A percentile compares a stretch with the other conserved stretches of the same genome.
These are phyloP conservation scores for Drosophila conformis DNA, from an alignment of 2,888 invertebrate species.

Conservation along the genomic window DNA sequence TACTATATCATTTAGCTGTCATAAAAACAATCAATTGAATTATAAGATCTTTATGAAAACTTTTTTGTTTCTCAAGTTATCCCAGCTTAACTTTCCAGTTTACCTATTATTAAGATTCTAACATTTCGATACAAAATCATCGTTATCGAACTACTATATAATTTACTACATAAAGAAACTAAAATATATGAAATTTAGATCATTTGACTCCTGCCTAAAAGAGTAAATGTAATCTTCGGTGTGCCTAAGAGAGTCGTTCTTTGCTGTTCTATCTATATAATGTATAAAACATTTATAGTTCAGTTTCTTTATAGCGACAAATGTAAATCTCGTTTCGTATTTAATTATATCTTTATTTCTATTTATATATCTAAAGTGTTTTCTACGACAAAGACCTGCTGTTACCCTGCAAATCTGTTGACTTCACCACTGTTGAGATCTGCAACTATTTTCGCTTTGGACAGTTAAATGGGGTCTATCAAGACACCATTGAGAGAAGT, in stretches of 20 bases:
- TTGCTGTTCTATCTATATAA: background rate
- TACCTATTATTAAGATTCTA: no score
- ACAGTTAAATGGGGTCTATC: conserved; percentile 48
- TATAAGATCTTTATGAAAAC: no score
- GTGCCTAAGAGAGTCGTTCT: background rate
- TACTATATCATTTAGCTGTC: background rate
- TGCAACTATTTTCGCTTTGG: conserved; percentile 79
- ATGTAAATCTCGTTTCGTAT: background rate
- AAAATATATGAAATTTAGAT: background rate
- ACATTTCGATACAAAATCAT: no score
- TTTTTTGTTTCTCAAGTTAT: no score
- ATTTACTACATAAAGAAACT: no score
- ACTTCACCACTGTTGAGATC: conserved; percentile 52
- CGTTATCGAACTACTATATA: no score
- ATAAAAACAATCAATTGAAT: background rate
- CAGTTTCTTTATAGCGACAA: background rate
- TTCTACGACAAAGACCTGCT: conserved; percentile 32
- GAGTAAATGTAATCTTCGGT: background rate
- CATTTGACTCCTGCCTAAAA: background rate
- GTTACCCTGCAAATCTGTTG: conserved; percentile 46
- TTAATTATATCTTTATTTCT: background rate
- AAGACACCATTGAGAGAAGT: conserved; percentile 31
- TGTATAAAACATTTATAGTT: background rate
- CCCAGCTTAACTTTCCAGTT: no score
- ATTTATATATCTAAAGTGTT: conserved; percentile 24